Evolutionary conservation across 2,113 vertebrate species (phyloP).

Genomic region (Syngnathoides biaculeatus): DNA sequence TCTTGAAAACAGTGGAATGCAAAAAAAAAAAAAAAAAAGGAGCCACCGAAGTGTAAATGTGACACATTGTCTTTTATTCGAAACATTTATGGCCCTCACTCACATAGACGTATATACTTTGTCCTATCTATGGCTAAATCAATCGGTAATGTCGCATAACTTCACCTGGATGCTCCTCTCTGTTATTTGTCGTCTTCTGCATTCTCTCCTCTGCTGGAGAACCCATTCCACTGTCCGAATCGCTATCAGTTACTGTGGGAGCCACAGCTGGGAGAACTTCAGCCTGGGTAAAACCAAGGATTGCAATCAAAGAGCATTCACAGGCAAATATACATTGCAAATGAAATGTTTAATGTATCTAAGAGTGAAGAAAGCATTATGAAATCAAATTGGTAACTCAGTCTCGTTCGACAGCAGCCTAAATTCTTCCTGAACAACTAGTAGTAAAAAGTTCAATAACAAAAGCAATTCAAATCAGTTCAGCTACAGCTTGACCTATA

Average conservation of each 20-base stretch:
- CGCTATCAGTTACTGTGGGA: constrained; percentile 58
- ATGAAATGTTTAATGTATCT: background rate
- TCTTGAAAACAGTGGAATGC: too few relatives aligned
- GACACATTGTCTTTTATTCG: background rate
- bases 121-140: background rate
- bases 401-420: too few relatives aligned
- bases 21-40: background rate
- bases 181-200: constrained; percentile 10
- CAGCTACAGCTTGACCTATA: background rate
- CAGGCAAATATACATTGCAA: too few relatives aligned
- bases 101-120: constrained; percentile 3
- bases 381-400: too few relatives aligned
- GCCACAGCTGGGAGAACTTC: constrained; percentile 34
- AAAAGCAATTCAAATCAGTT: background rate
- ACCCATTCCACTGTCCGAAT: constrained; percentile 80
- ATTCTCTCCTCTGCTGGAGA: constrained; percentile 54
- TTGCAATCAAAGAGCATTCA: constrained; percentile 1
- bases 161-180: constrained; percentile 46
- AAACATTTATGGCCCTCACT: constrained; percentile 6
- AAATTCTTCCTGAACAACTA: background rate
- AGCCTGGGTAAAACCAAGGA: constrained; percentile 28
- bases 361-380: too few relatives aligned
- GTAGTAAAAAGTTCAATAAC: background rate
- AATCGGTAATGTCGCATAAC: constrained; percentile 9
- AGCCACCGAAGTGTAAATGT: background rate